Percentiles rank a stretch among this genome's conserved stretches.
Conservation (phyloP, 2,797 vertebrate species). For the Caiman crocodilus region DNA sequence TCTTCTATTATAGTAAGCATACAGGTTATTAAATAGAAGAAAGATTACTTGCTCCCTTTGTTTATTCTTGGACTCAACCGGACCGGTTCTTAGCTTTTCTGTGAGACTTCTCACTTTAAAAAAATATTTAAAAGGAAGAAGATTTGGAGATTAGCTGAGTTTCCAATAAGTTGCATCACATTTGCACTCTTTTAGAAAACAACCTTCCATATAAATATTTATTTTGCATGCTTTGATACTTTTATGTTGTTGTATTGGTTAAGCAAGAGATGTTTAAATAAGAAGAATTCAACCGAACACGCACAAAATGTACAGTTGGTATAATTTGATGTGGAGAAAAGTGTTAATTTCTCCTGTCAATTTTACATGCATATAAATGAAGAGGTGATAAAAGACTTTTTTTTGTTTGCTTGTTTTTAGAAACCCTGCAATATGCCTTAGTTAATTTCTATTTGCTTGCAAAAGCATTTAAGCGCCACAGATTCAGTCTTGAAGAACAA, state of each 20-base stretch:
- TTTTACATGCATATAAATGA: not conserved
- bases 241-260: not conserved
- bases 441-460: not conserved
- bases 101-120: conserved; percentile 39
- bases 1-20: conserved; percentile 35
- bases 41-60: not conserved
- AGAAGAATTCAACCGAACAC: conserved; percentile 31
- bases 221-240: not conserved
- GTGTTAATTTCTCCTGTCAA: not conserved
- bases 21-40: conserved; percentile 11
- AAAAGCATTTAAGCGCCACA: not conserved
- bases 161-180: conserved; percentile 34
- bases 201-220: conserved; percentile 54
- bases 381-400: not conserved
- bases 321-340: not conserved
- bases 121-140: conserved; percentile 49
- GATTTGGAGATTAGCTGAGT: conserved; percentile 46
- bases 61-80: not conserved
- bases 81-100: not conserved
- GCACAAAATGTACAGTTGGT: conserved; percentile 1
- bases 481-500: conserved; percentile 24
- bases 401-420: not conserved
- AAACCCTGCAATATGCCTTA: conserved; percentile 1
- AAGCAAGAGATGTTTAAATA: conserved; percentile 30
- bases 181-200: conserved; percentile 40